These are phyloP conservation scores for Pomatostomus ruficeps DNA, from an alignment of 2,113 vertebrate species.

Conservation along the genomic window DNA sequence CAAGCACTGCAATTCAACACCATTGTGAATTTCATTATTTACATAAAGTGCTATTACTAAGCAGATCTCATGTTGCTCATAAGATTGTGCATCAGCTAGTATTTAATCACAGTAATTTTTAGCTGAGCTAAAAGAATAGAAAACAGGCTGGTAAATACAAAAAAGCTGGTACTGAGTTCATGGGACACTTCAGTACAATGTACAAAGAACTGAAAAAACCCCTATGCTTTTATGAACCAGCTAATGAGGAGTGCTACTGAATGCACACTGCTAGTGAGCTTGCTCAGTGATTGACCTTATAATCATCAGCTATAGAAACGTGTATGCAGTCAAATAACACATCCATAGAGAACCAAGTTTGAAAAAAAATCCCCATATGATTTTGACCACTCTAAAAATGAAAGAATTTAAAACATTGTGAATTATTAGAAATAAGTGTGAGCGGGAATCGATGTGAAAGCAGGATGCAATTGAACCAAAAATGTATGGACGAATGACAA, in stretches of 20 bases:
- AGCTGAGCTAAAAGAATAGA: not conserved
- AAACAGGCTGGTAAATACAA: not conserved
- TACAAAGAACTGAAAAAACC: not conserved
- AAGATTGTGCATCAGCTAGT: not conserved
- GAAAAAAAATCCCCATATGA: not conserved
- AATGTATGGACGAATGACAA: not conserved
- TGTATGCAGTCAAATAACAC: not conserved
- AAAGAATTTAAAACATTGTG: not conserved
- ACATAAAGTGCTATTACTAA: slow-evolving; percentile 22
- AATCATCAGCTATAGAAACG: not conserved
- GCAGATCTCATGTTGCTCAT: not conserved
- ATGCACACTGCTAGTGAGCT: not conserved
- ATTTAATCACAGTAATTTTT: slow-evolving; percentile 1
- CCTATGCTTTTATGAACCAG: not conserved
- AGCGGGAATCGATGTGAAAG: not conserved
- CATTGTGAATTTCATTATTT: not conserved
- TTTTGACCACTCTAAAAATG: not conserved
- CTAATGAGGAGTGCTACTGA: not conserved
- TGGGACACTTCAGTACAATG: not conserved
- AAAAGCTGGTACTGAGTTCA: not conserved
- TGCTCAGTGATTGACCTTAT: not conserved
- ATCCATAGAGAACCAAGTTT: not conserved
- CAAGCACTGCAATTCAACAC: not conserved
- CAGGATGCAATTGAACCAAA: not conserved
- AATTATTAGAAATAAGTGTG: not conserved